phyloP scores from a whole-genome alignment of 2,113 vertebrate species.

The Lethenteron camtschaticum region DNA sequence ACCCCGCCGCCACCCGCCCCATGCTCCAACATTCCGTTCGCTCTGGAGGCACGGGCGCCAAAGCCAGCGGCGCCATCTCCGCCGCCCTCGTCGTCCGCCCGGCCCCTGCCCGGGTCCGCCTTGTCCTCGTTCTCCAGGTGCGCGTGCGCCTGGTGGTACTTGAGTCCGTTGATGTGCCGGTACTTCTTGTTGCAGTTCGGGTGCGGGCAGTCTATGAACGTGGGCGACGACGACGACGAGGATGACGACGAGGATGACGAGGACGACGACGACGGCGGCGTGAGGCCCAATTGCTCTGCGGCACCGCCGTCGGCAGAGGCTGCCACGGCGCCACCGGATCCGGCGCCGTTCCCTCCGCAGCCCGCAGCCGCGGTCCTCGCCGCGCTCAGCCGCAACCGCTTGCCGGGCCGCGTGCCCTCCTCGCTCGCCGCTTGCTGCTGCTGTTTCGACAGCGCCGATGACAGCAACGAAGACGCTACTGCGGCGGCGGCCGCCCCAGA shows the following conservation, averaged over 20 bases:
- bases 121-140: slow-evolving; percentile 78
- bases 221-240: slow-evolving; percentile 46
- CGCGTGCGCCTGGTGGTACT: slow-evolving; percentile 92
- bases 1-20: too few species aligned
- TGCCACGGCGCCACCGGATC: too few species aligned
- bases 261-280: too few species aligned
- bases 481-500: too few species aligned
- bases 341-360: too few species aligned
- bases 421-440: slow-evolving; percentile 54
- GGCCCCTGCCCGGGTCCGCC: slow-evolving; percentile 63
- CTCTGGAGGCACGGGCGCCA: slow-evolving; percentile 16
- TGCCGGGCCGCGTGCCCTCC: slow-evolving; percentile 58
- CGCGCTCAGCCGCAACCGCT: slow-evolving; percentile 71
- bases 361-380: slow-evolving; percentile 67
- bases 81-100: slow-evolving; percentile 63
- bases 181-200: slow-evolving; percentile 99
- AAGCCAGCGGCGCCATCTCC: slow-evolving; percentile 30
- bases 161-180: slow-evolving; percentile 93
- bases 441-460: too few species aligned
- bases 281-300: too few species aligned
- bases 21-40: too few species aligned
- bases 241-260: slow-evolving; percentile 14
- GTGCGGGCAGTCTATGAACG: slow-evolving; percentile 89
- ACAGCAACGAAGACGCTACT: too few species aligned
- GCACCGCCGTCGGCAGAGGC: too few species aligned